Base-by-base conservation (phyloP, 2,797 vertebrate genomes). In the Mormyrops boulengeri region DNA sequence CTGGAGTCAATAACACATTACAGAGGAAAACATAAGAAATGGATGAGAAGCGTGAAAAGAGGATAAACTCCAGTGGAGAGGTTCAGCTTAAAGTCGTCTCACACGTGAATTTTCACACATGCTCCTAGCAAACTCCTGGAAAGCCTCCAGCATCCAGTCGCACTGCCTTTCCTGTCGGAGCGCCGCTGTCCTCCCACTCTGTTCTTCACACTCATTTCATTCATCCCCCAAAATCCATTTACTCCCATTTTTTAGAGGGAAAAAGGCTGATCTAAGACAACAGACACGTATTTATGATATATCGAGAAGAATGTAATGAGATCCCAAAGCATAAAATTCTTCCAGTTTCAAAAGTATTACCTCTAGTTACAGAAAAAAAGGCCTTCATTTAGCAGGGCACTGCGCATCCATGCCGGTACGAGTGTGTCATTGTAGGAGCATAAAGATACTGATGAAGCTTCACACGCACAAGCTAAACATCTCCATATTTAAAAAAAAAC, bases 211-310 rank as follows among this genome's bases (percentile, higher is more conserved):
- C 91, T 93, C 91, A 92, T 94, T 94, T 92, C 89, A 92, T 93
- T 92, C 91, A 89, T 89, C 82, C 91, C 88, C 49, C 89, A 62
- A 88, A 92, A 94, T 92, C 93, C 92, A 92, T 92, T 92, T 92
- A 92, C 86, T 92, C 91, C 91, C 90, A 85, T 19, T 69, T 88
- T 90, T 90, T 90, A 89, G 77, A 77, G 91, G 87, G 90, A 57
- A 89, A 92, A 66, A 90, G 92, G 93, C 92, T 89, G 90, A 92
- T 92, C 91, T 92, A 91, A 89, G 91, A 89, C 90, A 88, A 93
- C 91, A 93, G 94, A 94, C 93, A 94, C 93, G 91, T 94, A 95
- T 95, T 94, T 94, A 93, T 93, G 93, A 92, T 94, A 92, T 92
- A 92, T 93, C 77, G 88, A 90, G 92, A 92, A 17, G 66, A 94